These are phyloP conservation scores for Drosophila cyrtoloma DNA, from an alignment of 2,888 invertebrate genomes.

Conservation along the genomic window DNA sequence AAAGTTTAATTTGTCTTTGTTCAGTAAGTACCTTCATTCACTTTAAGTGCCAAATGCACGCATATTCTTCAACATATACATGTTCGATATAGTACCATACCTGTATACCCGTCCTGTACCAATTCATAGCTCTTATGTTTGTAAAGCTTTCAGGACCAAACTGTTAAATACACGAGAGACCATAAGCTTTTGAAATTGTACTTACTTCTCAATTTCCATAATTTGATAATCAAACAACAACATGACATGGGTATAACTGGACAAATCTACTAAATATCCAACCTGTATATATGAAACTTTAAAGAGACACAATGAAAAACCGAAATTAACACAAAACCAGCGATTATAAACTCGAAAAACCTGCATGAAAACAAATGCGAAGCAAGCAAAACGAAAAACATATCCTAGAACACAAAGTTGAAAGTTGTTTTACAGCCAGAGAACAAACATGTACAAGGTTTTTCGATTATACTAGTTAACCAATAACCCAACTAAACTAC, in stretches of 20 bases:
- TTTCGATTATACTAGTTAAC: slow-evolving; percentile 20
- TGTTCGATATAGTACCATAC: neutral
- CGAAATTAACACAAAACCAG: slow-evolving; percentile 12
- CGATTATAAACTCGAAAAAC: slow-evolving; percentile 23
- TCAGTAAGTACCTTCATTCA: slow-evolving; percentile 18
- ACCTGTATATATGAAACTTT: slow-evolving; percentile 34
- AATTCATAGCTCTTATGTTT: neutral
- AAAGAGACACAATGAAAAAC: slow-evolving; percentile 11
- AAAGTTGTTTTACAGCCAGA: slow-evolving; percentile 49
- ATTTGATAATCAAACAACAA: neutral
- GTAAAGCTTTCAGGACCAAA: slow-evolving; percentile 60
- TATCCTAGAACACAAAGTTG: slow-evolving; percentile 58
- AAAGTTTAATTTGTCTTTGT: neutral
- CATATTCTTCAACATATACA: neutral
- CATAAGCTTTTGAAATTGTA: neutral
- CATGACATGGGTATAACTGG: slow-evolving; percentile 27
- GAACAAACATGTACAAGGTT: slow-evolving; percentile 36
- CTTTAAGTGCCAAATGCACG: slow-evolving; percentile 53
- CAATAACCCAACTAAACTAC: slow-evolving; percentile 46
- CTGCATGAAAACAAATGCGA: slow-evolving; percentile 18
- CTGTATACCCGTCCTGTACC: neutral
- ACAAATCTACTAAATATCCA: slow-evolving; percentile 25
- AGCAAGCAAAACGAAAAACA: slow-evolving; percentile 45
- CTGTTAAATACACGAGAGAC: slow-evolving; percentile 1
- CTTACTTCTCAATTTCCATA: neutral